Evolutionary conservation across 1,140 invertebrate genomes (phyloP), one percentile per base, ranked within the genome.

Genomic region (Drosophila asahinai): DNA sequence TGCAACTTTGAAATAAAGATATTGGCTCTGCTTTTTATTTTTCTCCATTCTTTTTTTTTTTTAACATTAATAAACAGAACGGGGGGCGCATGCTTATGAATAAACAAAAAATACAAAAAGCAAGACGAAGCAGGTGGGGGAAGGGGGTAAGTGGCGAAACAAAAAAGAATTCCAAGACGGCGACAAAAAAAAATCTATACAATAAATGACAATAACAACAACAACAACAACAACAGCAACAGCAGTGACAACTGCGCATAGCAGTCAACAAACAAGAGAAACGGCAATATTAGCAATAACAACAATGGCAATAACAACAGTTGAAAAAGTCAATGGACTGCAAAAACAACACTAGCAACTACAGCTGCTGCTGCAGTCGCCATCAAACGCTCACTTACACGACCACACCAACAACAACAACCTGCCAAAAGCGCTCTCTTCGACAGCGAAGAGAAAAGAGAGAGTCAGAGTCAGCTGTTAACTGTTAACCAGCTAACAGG

Each of bases 291-390:
- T 48, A 9, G 19, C 42, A 61, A 63, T 45, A 72, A 70, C 54
- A 65, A 51, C 60, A 71, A 65, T 38, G 52, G 22, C 30, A 77
- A 76, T 60, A 80, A 70, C 57, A 79, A 86, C 63, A 47, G 81
- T 80, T 79, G 81, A 61, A 81, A 81, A 80, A 86, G 83, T 86
- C 83, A 86, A 86, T 86, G 83, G 83, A 86, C 83, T 86, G 83
- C 83, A 86, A 72, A 42, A 83, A 79, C 80, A 83, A 83, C 62
- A 80, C 66, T 57, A 74, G 45, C 36, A 63, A 66, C 48, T 57
- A 77, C 67, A 77, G 33, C 59, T 49, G 52, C 77, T 67, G 61
- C 70, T 79, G 68, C 58, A 47, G 67, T 40, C 51, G 65, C 63
- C 59, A 62, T 76, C 81, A 77, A 81, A 81, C 66, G 61, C 60